Conservation (phyloP, 2,113 vertebrate species). For the Poeciliopsis turrubarensis region DNA sequence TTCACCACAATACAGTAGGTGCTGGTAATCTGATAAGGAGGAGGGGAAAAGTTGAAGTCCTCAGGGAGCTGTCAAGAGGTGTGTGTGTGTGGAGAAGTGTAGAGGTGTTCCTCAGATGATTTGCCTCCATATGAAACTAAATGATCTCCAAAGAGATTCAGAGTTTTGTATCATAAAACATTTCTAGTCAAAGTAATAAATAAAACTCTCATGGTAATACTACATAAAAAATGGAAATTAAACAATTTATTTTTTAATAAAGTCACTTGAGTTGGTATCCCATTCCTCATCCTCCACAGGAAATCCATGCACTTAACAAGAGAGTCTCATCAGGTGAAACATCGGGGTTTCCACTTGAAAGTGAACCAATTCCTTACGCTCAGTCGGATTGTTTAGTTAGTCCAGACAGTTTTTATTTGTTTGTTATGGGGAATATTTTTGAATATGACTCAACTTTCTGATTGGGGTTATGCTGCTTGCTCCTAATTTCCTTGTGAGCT, state of each 20-base stretch:
- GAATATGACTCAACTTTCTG: too few relatives aligned
- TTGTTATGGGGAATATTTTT: too few relatives aligned
- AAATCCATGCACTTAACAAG: neutral
- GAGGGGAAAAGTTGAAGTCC: conserved; percentile 24
- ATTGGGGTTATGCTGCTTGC: too few relatives aligned
- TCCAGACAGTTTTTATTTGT: neutral
- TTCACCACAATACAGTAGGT: conserved; percentile 64
- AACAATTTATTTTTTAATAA: neutral
- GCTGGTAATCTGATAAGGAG: conserved; percentile 68
- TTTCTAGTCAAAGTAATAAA: too few relatives aligned
- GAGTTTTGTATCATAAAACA: too few relatives aligned
- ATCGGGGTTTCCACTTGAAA: neutral
- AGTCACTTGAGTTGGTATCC: neutral
- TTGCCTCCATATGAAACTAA: neutral
- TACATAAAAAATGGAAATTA: neutral
- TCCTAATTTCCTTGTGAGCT: too few relatives aligned
- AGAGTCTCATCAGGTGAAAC: neutral
- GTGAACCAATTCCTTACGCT: neutral
- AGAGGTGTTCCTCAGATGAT: too few relatives aligned
- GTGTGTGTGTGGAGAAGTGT: neutral
- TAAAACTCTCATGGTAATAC: neutral
- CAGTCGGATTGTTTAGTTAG: neutral
- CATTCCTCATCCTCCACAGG: too few relatives aligned
- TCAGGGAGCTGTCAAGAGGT: neutral
- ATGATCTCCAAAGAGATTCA: neutral